Percentiles rank a stretch among this genome's conserved stretches.
Conservation (phyloP, 2,797 vertebrate genomes). For the Geotria australis region DNA sequence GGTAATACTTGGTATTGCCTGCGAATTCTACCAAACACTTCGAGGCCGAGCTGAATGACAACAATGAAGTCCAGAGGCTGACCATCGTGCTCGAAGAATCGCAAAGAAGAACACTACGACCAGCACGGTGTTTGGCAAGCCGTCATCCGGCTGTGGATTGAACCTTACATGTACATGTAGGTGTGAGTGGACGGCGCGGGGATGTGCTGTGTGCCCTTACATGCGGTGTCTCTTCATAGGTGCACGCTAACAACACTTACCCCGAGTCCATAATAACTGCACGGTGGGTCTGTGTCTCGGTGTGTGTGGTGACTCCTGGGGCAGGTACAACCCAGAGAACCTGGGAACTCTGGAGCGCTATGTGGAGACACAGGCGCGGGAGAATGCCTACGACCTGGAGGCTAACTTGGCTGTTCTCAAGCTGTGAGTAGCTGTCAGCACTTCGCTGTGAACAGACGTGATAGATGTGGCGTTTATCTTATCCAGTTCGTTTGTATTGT, state of each 20-base stretch:
- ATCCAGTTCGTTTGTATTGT: no score
- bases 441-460: not conserved
- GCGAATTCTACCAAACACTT: no score
- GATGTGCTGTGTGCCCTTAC: not conserved
- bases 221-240: not conserved
- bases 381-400: slow-evolving; percentile 64
- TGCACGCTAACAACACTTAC: not conserved
- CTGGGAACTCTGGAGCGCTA: slow-evolving; percentile 47
- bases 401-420: slow-evolving; percentile 62
- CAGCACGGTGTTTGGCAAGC: no score
- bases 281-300: no score
- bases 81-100: no score
- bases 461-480: slow-evolving; percentile 1
- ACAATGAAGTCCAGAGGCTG: no score
- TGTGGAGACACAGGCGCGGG: slow-evolving; percentile 52
- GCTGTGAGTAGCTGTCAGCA: slow-evolving; percentile 18
- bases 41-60: no score
- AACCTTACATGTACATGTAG: not conserved
- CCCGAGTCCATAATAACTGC: not conserved
- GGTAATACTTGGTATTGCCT: no score
- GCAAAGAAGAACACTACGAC: no score
- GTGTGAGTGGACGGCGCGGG: not conserved
- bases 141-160: no score
- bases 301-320: not conserved
- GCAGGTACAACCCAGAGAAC: slow-evolving; percentile 68